Evolutionary conservation across 2,113 vertebrate genomes (phyloP), one percentile per base, ranked within the genome.

Genomic region (Dicrurus megarhynchus): DNA sequence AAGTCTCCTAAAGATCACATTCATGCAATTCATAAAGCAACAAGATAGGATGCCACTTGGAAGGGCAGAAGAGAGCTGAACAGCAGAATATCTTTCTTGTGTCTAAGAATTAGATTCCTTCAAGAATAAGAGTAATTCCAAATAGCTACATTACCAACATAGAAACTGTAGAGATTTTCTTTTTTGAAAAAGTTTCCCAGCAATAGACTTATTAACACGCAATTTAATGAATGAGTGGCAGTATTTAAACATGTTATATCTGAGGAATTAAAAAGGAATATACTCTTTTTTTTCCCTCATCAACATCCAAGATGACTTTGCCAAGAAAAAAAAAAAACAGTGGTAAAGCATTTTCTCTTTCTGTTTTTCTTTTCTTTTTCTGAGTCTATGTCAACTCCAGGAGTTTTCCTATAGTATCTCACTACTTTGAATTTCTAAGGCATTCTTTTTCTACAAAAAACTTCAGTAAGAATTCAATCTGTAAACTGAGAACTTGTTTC

Each of bases 91-190:
- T 60, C 46, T 20, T 80, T 83, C 68, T 84, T 93, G 50, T 81
- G 50, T 73, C 87, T 91, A 83, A 94, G 78, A 96, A 84, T 96
- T 89, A 93, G 13, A 89, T 93, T 94, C 41, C n/a, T 96, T 94
- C 89, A 96, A 94, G 83, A 96, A 89, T 57, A 94, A 87, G 27
- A 71, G 53, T 70, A 84, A 84, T 91, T 81, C 76, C 52, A 96
- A 95, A 96, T 67, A 97, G 59, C 56, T 96, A 91, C 61, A 75
- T 94, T 84, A 60, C 53, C 84, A 92, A 92, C 65, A 90, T 1
- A 78, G 44, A 87, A 77, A 74, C 33, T 33, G 47, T 19, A 95
- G 81, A 96, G 33, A 37, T 91, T 89, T 95, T 93, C 35, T 55
- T 82, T 91, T 96, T 80, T 80, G 86, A 96, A 86, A 28, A 90